Percentiles rank a stretch among this genome's conserved stretches.
Evolutionary conservation across 2,888 invertebrate genomes (phyloP).

Genomic region (Polydrusus cervinus): DNA sequence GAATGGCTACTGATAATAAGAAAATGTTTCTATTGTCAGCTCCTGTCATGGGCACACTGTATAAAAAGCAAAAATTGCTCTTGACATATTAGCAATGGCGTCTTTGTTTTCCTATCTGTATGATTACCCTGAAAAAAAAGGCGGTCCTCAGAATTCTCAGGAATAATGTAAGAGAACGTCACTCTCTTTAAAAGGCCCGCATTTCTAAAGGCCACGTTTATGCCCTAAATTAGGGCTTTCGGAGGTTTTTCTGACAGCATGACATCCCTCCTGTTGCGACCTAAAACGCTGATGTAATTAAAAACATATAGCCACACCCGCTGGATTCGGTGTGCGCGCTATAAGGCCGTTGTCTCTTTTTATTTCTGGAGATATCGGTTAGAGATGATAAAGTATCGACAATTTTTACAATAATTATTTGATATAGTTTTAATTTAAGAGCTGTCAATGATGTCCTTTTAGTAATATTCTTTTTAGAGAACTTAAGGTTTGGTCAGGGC

Average conservation of each 20-base stretch:
- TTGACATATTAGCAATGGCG: no score
- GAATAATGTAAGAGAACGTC: neutral
- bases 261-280: constrained; percentile 31
- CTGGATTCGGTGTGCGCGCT: constrained; percentile 9
- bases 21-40: no score
- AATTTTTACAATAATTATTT: no score
- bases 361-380: neutral
- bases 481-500: no score
- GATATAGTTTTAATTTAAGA: no score
- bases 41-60: no score
- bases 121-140: neutral
- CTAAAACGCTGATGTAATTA: constrained; percentile 26
- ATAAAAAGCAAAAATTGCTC: no score
- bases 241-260: constrained; percentile 13
- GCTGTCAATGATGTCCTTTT: no score
- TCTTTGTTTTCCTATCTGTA: no score
- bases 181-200: neutral
- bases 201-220: constrained; percentile 5
- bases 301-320: constrained; percentile 14
- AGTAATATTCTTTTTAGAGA: no score
- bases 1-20: no score
- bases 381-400: neutral
- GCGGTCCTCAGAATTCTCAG: neutral
- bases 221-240: constrained; percentile 4
- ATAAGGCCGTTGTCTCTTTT: constrained; percentile 9